Conservation (phyloP, 2,888 invertebrate species). For the Pandemis corylana region DNA sequence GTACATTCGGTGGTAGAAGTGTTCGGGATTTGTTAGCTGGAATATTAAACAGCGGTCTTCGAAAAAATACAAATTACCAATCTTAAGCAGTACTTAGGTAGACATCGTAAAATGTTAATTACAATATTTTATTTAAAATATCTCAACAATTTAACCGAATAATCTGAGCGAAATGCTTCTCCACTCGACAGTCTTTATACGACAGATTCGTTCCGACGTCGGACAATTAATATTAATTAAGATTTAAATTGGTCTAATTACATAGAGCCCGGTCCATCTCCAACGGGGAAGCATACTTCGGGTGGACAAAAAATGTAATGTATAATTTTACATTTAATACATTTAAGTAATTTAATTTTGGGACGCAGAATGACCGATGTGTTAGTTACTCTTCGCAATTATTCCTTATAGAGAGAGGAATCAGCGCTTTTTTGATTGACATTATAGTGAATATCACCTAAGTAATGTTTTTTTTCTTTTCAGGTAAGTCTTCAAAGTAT, state of each 20-base stretch:
- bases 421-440: background rate
- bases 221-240: slow-evolving; percentile 85
- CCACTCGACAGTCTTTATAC: slow-evolving; percentile 72
- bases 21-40: background rate
- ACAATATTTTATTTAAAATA: background rate
- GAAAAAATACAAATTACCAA: too few species aligned
- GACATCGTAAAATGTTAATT: background rate
- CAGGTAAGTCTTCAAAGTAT: slow-evolving; percentile 28
- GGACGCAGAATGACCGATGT: slow-evolving; percentile 13
- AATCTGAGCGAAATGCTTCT: slow-evolving; percentile 52
- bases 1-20: slow-evolving; percentile 69
- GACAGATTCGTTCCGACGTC: slow-evolving; percentile 83
- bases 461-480: slow-evolving; percentile 15
- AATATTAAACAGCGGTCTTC: background rate
- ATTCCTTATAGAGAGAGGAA: background rate
- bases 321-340: slow-evolving; percentile 33
- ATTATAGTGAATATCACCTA: background rate
- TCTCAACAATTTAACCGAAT: background rate
- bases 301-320: slow-evolving; percentile 50
- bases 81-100: background rate
- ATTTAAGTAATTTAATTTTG: slow-evolving; percentile 38
- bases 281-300: slow-evolving; percentile 68
- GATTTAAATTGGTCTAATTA: slow-evolving; percentile 85
- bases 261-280: slow-evolving; percentile 79
- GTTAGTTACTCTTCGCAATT: background rate